Evolutionary conservation across 2,888 invertebrate species (phyloP).

Genomic region (Dyspetes luteomarginatus): DNA sequence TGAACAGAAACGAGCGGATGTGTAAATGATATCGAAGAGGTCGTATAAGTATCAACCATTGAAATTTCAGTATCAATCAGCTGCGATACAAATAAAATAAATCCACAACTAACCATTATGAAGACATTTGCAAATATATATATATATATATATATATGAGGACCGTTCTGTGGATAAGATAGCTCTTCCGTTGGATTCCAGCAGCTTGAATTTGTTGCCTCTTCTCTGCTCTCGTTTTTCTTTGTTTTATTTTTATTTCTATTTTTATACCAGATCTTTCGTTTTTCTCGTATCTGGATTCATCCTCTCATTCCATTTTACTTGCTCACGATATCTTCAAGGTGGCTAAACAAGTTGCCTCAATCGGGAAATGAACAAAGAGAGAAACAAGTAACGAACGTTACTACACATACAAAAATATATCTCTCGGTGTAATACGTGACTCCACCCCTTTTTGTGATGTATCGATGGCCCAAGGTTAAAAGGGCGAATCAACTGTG

Average conservation of each 20-base stretch:
- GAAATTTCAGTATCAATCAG: background rate
- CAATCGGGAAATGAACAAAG: constrained; percentile 1
- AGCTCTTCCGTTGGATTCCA: background rate
- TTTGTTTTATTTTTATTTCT: background rate
- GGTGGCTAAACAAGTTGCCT: background rate
- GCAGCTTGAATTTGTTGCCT: background rate
- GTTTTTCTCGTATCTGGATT: background rate
- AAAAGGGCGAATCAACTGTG: too few species aligned
- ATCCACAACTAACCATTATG: background rate
- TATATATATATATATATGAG: background rate
- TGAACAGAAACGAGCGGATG: too few species aligned
- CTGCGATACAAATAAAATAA: background rate
- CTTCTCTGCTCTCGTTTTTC: background rate
- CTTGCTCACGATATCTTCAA: background rate
- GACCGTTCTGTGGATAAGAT: background rate
- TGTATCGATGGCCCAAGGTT: too few species aligned
- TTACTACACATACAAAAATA: background rate
- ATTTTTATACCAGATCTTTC: background rate
- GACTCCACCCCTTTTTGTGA: constrained; percentile 41
- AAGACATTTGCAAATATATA: background rate
- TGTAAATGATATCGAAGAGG: too few species aligned
- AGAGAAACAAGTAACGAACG: background rate
- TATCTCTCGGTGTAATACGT: constrained; percentile 27
- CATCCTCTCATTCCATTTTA: background rate
- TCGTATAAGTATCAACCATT: too few species aligned